A percentile compares a stretch with the other conserved stretches of the same genome.
phyloP scores from a whole-genome alignment of 2,888 invertebrate genomes.

The Diogma glabrata region DNA sequence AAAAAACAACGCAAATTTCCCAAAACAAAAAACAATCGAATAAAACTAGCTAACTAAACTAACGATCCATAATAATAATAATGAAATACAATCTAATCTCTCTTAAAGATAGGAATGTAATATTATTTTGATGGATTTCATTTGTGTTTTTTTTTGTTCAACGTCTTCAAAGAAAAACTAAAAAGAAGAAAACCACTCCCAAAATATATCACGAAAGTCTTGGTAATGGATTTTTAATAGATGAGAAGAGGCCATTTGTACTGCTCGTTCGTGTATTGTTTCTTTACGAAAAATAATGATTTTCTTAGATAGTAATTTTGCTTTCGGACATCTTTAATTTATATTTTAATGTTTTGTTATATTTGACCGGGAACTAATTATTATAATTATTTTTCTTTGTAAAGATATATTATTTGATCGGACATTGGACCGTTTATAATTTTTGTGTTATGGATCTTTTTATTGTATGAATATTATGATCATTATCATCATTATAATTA shows the following conservation, averaged over 20 bases:
- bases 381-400: background rate
- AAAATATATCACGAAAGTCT: background rate
- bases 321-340: constrained; percentile 7
- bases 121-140: constrained; percentile 3
- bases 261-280: background rate
- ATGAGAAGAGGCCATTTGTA: constrained; percentile 8
- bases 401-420: background rate
- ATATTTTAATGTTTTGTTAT: background rate
- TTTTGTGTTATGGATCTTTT: constrained; percentile 5
- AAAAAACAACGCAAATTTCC: too few species aligned
- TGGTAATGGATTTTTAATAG: constrained; percentile 8
- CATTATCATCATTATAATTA: too few species aligned
- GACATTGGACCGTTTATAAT: constrained; percentile 1
- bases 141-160: background rate
- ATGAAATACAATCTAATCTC: background rate
- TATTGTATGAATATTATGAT: too few species aligned
- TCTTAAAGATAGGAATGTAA: constrained; percentile 5
- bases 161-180: background rate
- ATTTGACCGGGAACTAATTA: constrained; percentile 8
- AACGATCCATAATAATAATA: background rate
- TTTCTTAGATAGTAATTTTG: too few species aligned
- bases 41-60: background rate
- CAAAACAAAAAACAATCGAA: too few species aligned
- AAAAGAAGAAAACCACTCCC: constrained; percentile 1
- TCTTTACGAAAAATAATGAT: too few species aligned